These are phyloP conservation scores for Trichomycterus rosablanca DNA, from an alignment of 2,113 vertebrate genomes.

Conservation along the genomic window DNA sequence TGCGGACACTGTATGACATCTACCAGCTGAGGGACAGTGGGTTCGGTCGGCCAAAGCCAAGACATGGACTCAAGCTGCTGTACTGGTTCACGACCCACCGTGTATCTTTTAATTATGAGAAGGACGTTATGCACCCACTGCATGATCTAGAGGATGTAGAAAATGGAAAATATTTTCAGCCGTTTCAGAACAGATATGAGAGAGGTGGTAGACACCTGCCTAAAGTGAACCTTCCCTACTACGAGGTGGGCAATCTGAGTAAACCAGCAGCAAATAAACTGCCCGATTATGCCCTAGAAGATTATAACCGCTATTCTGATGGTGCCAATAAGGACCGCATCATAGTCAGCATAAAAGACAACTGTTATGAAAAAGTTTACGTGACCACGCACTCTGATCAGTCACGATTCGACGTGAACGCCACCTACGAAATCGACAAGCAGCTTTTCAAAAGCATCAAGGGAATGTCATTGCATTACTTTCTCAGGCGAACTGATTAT, in stretches of 20 bases:
- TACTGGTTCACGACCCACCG: slow-evolving; percentile 16
- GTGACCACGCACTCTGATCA: slow-evolving; percentile 11
- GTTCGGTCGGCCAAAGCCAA: neutral
- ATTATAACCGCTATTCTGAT: fast-evolving
- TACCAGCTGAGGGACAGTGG: neutral
- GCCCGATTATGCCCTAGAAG: neutral
- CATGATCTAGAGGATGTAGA: neutral
- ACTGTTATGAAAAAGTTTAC: slow-evolving; percentile 20
- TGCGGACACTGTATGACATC: too few relatives aligned
- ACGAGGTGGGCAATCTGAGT: slow-evolving; percentile 31
- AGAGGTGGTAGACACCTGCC: slow-evolving; percentile 3
- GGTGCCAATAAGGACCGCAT: slow-evolving; percentile 30
- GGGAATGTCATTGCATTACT: neutral
- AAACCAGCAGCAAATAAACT: neutral
- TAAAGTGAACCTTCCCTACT: neutral
- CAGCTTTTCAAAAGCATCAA: neutral
- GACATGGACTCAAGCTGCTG: slow-evolving; percentile 27
- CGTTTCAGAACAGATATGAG: slow-evolving; percentile 13
- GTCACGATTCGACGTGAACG: neutral
- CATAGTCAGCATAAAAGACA: slow-evolving; percentile 2
- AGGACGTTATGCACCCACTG: neutral
- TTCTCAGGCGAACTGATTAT: neutral
- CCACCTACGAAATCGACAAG: slow-evolving; percentile 7
- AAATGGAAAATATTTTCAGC: slow-evolving; percentile 42
- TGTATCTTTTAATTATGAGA: neutral